phyloP scores from a whole-genome alignment of 1,140 invertebrate genomes.

The Polypedilum vanderplanki region DNA sequence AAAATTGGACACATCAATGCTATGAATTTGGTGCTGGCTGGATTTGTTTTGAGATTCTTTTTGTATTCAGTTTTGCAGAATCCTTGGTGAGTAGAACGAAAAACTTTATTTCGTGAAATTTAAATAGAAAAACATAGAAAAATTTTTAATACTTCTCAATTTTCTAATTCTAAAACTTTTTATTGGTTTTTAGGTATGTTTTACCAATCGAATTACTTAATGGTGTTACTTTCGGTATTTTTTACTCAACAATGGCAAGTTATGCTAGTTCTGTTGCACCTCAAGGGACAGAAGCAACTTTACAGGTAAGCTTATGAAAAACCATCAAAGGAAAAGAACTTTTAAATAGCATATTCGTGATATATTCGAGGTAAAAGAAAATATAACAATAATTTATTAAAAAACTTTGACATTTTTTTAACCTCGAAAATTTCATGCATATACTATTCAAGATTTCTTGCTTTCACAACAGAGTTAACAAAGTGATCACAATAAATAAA shows the following conservation, averaged over 20 bases:
- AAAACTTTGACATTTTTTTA: too few species aligned
- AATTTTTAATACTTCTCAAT: too few species aligned
- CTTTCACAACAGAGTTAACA: too few species aligned
- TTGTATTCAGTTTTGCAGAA: conserved; percentile 73
- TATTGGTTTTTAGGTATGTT: conserved; percentile 67
- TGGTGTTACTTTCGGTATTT: conserved; percentile 80
- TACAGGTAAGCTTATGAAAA: conserved; percentile 53
- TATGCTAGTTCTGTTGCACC: conserved; percentile 81
- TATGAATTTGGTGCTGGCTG: conserved; percentile 73
- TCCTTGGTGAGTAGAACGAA: conserved; percentile 64
- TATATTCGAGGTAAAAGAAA: too few species aligned
- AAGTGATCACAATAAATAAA: too few species aligned
- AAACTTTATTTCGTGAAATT: too few species aligned
- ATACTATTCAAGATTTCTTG: too few species aligned
- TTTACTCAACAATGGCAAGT: conserved; percentile 82
- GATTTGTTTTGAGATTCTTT: conserved; percentile 68
- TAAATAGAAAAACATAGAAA: too few species aligned
- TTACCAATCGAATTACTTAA: conserved; percentile 80
- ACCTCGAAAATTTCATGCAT: too few species aligned
- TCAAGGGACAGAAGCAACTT: conserved; percentile 76
- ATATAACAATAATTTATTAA: too few species aligned
- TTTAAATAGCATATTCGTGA: too few species aligned
- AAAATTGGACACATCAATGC: conserved; percentile 75
- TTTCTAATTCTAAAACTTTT: conserved; percentile 39
- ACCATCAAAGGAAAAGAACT: neutral